phyloP scores from a whole-genome alignment of 2,888 invertebrate species.

The Adelphocoris suturalis region DNA sequence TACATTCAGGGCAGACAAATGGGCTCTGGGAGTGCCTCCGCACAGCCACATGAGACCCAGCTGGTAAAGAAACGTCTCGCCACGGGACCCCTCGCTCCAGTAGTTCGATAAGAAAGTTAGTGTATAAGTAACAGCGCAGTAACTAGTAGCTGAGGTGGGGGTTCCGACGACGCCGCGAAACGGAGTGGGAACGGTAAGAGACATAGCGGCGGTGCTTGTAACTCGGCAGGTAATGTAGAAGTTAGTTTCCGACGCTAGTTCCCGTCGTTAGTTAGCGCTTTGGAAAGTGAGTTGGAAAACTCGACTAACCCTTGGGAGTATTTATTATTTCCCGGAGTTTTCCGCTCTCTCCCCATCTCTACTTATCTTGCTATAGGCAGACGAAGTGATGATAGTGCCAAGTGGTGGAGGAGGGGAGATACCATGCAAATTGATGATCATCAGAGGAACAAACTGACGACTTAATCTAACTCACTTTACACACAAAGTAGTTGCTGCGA shows the following conservation, averaged over 20 bases:
- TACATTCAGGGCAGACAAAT: too few species aligned
- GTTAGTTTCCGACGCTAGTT: conserved; percentile 29
- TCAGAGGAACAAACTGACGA: too few species aligned
- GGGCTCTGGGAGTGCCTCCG: neutral
- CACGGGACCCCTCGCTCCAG: neutral
- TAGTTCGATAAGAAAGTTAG: conserved; percentile 22
- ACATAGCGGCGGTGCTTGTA: neutral
- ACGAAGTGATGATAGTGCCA: too few species aligned
- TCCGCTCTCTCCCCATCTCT: neutral
- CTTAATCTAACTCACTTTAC: too few species aligned
- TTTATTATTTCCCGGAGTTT: conserved; percentile 6
- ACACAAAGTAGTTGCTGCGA: too few species aligned
- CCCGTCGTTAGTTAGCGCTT: conserved; percentile 25
- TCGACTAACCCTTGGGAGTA: neutral
- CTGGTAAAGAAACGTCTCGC: neutral
- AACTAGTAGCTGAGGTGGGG: neutral
- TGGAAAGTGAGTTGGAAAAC: conserved; percentile 25
- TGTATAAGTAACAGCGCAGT: neutral
- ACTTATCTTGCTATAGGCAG: too few species aligned
- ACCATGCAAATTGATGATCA: too few species aligned
- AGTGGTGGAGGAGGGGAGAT: too few species aligned
- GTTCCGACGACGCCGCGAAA: neutral
- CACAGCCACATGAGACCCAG: neutral
- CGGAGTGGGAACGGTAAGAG: neutral
- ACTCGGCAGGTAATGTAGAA: conserved; percentile 35